phyloP scores from a whole-genome alignment of 2,797 vertebrate species.

The Yasuhikotakia modesta region DNA sequence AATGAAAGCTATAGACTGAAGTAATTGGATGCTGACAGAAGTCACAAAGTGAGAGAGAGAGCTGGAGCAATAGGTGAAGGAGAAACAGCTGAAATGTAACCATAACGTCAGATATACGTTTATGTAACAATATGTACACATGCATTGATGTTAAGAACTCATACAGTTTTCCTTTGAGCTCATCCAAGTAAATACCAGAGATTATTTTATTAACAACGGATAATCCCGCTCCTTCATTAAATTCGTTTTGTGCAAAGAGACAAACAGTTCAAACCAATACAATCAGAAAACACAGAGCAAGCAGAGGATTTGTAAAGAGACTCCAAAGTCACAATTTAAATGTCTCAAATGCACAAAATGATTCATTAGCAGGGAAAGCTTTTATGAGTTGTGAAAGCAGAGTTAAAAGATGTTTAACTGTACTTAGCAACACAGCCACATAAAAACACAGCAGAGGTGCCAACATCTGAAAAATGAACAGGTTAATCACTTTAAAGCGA shows the following conservation, averaged over 20 bases:
- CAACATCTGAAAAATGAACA: neutral
- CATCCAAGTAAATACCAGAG: slow-evolving; percentile 18
- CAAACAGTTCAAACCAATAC: slow-evolving; percentile 38
- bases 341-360: slow-evolving; percentile 11
- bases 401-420: neutral
- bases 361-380: slow-evolving; percentile 1
- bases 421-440: neutral
- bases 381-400: neutral
- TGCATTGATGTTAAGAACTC: too few relatives aligned
- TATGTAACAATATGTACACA: too few relatives aligned
- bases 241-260: slow-evolving; percentile 16
- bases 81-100: slow-evolving; percentile 3
- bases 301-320: slow-evolving; percentile 30
- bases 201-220: slow-evolving; percentile 41
- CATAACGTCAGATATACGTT: neutral
- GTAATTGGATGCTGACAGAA: slow-evolving; percentile 26
- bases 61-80: neutral
- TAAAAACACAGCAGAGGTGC: neutral
- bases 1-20: slow-evolving; percentile 11
- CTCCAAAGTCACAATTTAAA: neutral
- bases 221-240: slow-evolving; percentile 47
- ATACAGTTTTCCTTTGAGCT: too few relatives aligned
- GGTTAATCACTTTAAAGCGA: neutral
- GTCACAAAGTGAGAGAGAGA: slow-evolving; percentile 15
- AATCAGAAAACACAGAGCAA: slow-evolving; percentile 36